Evolutionary conservation across 2,113 vertebrate species (phyloP), one percentile per base, ranked within the genome.

Genomic region (Pteruthius melanotis): DNA sequence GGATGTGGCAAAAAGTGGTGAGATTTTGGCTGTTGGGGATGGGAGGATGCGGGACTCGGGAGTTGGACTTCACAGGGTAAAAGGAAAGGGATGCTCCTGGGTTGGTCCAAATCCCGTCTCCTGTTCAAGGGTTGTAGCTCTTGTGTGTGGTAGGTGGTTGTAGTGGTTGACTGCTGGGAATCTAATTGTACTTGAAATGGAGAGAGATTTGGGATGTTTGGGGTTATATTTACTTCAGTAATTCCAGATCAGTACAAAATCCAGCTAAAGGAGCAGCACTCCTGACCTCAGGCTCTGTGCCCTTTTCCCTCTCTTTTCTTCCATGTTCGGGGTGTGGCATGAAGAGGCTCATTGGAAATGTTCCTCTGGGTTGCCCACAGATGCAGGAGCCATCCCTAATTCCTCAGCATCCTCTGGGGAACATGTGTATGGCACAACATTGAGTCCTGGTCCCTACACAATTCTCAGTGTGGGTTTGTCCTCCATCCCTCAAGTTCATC

Each of bases 251-350:
- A 13, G 63, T 11, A 37, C 1, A 5, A 79, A 91, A 79, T 60
- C 33, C 40, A 49, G n/a, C 65, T 52, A 2, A 40, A 82, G 78
- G 53, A 66, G 33, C 40, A 63, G n/a, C 17, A 5, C 31, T 61
- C 33, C 47, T 45, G 33, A 28, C 39, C 18, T 28, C 0, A 0
- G 6, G 3, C 18, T 50, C 40, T 26, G 49, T 57, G 33, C 33
- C 70, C 47, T 78, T 28, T 40, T 4, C 20, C 9, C 7, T 4
- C 10, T 76, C 47, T 54, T 77, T 26, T 28, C 17, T 40, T 42
- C 14, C 0, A 2, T 0, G 0, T 61, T 86, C 9, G 7, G 80
- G 56, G 7, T 66, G 42, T 78, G 80, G 54, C 13, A 6, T 11
- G 64, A 57, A 31, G 44, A n/a, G 15, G 54, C 37, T 80, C 15